phyloP scores from a whole-genome alignment of 1,140 invertebrate genomes.

The Ceratina calcarata region DNA sequence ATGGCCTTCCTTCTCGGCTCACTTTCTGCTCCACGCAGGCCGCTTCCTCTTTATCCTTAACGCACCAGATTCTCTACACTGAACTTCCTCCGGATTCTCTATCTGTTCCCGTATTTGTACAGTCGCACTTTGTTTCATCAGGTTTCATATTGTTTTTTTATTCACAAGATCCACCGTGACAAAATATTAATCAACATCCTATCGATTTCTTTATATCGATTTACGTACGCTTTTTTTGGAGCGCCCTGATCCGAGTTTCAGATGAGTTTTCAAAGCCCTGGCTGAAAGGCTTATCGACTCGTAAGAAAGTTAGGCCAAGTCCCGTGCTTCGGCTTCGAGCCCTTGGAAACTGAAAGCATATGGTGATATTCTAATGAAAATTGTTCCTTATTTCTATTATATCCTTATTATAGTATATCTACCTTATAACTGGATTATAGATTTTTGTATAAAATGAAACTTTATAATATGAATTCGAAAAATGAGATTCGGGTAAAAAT shows the following conservation, averaged over 20 bases:
- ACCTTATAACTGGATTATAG: too few relatives aligned
- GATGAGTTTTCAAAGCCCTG: conserved; percentile 73
- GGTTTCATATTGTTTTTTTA: conserved; percentile 14
- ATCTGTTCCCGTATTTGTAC: too few relatives aligned
- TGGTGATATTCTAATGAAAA: conserved; percentile 12
- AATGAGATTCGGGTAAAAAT: neutral
- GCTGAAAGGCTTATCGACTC: conserved; percentile 72
- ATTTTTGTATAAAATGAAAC: too few relatives aligned
- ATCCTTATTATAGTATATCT: too few relatives aligned
- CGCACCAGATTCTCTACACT: conserved; percentile 1
- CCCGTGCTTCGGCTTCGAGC: conserved; percentile 51
- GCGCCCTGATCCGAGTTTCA: conserved; percentile 75
- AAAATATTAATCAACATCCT: too few relatives aligned
- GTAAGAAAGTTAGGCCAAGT: conserved; percentile 73
- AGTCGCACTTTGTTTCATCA: neutral
- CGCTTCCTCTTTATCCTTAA: conserved; percentile 6
- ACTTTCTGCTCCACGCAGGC: neutral
- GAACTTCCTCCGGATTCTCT: neutral
- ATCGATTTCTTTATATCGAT: neutral
- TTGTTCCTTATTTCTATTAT: neutral
- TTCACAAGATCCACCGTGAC: neutral
- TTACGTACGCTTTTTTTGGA: conserved; percentile 54
- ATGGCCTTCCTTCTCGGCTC: conserved; percentile 15
- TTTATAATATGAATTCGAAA: too few relatives aligned
- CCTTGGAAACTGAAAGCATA: conserved; percentile 32